Base-by-base conservation (phyloP, 2,888 invertebrate genomes). In the Graphium colonna region DNA sequence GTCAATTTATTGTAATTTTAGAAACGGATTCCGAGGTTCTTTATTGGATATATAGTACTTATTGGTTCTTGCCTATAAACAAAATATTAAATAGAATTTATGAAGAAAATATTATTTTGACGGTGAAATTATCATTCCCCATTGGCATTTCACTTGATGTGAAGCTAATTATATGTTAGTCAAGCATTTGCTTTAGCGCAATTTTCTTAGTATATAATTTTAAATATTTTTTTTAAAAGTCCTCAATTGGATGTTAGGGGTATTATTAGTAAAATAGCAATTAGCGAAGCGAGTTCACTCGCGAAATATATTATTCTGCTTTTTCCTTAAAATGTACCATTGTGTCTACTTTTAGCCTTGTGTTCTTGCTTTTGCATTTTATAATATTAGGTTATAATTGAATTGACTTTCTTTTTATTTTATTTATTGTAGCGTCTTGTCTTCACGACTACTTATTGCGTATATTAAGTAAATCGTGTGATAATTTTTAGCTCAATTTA, bases 401-500 rank as follows among this genome's bases (percentile, higher is more conserved):
- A 54, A 55, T 59, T 57, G 44, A 49, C 57, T 58, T 43, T 21
- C 26, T 62, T 62, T 60, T 63, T 62, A 59, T 59, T 60, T 56
- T 75, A 68, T 73, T 68, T 68, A 67, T 67, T 69, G 60, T 59
- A 65, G 64, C 74, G 63, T 74, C 66, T 60, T 59, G 67, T 70
- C 68, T 75, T 60, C 75, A 77, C 77, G 73, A 68, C 68, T 79
- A 75, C 77, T 79, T 78, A 75, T 64, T 76, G 62, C 52, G 69
- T 69, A 71, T 67, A 67, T 72, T 76, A 76, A 73, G 75, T 79
- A 71, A 73, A 71, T 79, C 73, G 79, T 77, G 79, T 77, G 73
- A 73, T 75, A 70, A 71, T 60, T 68, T 69, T 65, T 82, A 84
- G 86, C 86, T 86, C 85, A 86, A 88, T 84, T 79, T 79, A 71